Evolutionary conservation across 1,140 invertebrate genomes (phyloP), one percentile per base, ranked within the genome.

Genomic region (Cydia strobilella): DNA sequence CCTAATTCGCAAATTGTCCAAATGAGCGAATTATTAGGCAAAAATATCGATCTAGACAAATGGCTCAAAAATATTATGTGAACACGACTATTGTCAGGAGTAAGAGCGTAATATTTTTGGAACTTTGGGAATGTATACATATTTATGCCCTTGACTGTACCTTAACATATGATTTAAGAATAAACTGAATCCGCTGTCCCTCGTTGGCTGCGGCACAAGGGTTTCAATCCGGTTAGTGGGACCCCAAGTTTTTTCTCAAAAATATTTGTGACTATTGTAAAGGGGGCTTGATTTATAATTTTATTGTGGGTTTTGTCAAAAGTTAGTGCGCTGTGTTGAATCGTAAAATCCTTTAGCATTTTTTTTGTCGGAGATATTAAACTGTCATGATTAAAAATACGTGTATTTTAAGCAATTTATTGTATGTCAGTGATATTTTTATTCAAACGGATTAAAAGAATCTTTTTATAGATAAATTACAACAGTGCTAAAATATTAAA

Each of bases 241-340:
- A 79, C 76, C 54, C 71, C 63, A 72, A 79, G 77, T 74, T 76
- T 73, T 81, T 83, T 87, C 84, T 77, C 77, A 75, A 80, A 74
- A 77, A 81, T 77, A 86, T 85, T 84, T 74, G 72, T 86, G 76
- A 76, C 75, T 75, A 79, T 78, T 77, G 80, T 82, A 75, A 71
- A 74, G 81, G 65, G 74, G 79, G 79, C 88, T 87, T 89, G 88
- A 90, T 90, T 90, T 89, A 90, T 88, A 85, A 87, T 86, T 89
- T 86, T 88, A 84, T 85, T 89, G 84, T 72, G 79, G 76, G 75
- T 75, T 82, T 78, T 83, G 79, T 87, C 54, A 59, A 59, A 59
- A 59, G 18, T 59, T 10, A 9, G 54, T 59, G 54, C 54, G 54
- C 20, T 2, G 54, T 23, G 20, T 59, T 59, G 54, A 59, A 59